Evolutionary conservation across 2,888 invertebrate species (phyloP), one percentile per base, ranked within the genome.

Genomic region (Gisinianus flammeolus): DNA sequence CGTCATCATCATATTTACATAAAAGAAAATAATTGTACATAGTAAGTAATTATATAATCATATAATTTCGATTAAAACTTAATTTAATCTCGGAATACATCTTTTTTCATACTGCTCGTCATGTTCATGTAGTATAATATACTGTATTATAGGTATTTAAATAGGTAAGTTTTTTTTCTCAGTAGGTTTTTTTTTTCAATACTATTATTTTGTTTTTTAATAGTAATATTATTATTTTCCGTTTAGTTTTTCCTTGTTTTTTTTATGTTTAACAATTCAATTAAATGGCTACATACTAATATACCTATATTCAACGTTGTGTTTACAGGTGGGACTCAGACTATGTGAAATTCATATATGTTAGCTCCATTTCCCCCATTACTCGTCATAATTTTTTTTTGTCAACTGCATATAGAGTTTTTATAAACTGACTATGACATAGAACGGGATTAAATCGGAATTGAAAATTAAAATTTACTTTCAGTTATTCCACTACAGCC

Each of bases 81-180:
- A 62, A 62, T 62, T 62, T 62, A 62, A 62, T 68, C 68, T 68
- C 35, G 35, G 68, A 68, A 68, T 68, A 68, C 33, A 68, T 33
- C 35, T 35, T 68, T 19, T 31, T 31, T 31, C 31, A 68, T 68
- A 68, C 68, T 68, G 68, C 35, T 62, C 62, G 24, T n/a, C n/a
- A n/a, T 62, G 62, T 62, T 62, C 62, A 62, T 62, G 8, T 24
- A 8, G 12, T 35, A 35, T 35, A 35, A 26, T 62, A 3, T 62
- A 62, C 22, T 12, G 22, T 62, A 19, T 62, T 62, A 26, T 8
- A 62, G 2, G 12, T 44, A 1, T 44, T 44, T 44, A 44, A 44
- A 44, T 44, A 44, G 44, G 44, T 44, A 4, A 2, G 19, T 44
- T 1, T 44, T 2, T 12, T 62, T n/a, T 62, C 62, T 62, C 3